Conservation (phyloP, 2,888 invertebrate species). For the Sarcophaga subvicina region DNA sequence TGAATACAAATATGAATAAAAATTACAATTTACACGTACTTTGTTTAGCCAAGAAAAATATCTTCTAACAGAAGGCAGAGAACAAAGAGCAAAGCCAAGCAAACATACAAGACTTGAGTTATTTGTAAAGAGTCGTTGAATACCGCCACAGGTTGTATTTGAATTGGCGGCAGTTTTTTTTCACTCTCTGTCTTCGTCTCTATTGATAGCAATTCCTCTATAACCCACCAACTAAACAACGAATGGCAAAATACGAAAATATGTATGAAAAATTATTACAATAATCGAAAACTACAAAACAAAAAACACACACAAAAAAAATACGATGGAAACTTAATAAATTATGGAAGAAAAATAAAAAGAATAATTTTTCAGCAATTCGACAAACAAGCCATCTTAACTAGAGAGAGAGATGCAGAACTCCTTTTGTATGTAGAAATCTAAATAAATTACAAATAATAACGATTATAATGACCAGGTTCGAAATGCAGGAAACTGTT, state of each 20-base stretch:
- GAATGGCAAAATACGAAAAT: too few relatives aligned
- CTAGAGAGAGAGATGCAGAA: slow-evolving; percentile 27
- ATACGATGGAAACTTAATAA: neutral
- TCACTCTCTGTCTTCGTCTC: too few relatives aligned
- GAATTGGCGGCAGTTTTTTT: slow-evolving; percentile 9
- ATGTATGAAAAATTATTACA: slow-evolving; percentile 40
- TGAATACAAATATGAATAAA: too few relatives aligned
- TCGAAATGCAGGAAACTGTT: neutral
- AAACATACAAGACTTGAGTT: slow-evolving; percentile 17
- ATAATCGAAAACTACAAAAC: slow-evolving; percentile 54
- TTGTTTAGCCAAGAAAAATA: neutral
- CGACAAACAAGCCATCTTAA: neutral
- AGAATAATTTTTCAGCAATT: neutral
- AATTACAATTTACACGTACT: slow-evolving; percentile 42
- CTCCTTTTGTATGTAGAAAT: slow-evolving; percentile 54
- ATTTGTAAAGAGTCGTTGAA: neutral
- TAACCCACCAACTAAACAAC: too few relatives aligned
- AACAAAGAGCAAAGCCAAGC: neutral
- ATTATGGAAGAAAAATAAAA: slow-evolving; percentile 11
- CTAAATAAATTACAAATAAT: slow-evolving; percentile 69
- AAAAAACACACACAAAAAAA: neutral
- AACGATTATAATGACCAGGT: slow-evolving; percentile 56
- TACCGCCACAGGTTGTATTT: too few relatives aligned
- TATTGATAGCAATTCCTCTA: too few relatives aligned
- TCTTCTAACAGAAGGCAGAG: too few relatives aligned